Percentiles rank a stretch among this genome's conserved stretches.
Conservation (phyloP, 2,797 vertebrate genomes). For the Lophius americanus region DNA sequence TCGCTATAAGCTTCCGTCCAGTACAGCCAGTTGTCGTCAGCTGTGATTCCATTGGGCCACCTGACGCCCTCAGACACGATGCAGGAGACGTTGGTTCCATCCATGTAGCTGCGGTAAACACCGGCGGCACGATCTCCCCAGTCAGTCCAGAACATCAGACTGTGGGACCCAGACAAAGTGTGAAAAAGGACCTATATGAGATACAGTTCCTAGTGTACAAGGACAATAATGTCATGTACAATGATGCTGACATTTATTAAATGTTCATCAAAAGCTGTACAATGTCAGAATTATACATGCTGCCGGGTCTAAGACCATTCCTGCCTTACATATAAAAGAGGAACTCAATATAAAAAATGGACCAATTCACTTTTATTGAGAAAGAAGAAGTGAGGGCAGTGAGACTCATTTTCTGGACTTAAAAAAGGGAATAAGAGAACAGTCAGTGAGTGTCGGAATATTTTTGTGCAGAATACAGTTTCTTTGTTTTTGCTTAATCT, state of each 20-base stretch:
- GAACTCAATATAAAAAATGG: neutral
- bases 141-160: slow-evolving; percentile 99
- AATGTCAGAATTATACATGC: neutral
- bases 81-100: slow-evolving; percentile 84
- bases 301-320: neutral
- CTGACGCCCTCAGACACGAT: slow-evolving; percentile 91
- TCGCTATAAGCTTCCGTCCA: slow-evolving; percentile 98
- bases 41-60: slow-evolving; percentile 96
- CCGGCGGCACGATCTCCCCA: slow-evolving; percentile 93
- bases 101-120: slow-evolving; percentile 93
- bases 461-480: neutral
- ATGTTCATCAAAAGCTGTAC: neutral
- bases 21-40: slow-evolving; percentile 94
- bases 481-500: slow-evolving; percentile 3
- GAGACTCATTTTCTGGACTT: neutral
- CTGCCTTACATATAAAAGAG: neutral
- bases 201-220: too few species aligned
- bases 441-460: neutral
- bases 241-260: neutral
- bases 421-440: neutral
- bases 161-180: slow-evolving; percentile 47
- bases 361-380: neutral
- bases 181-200: too few species aligned
- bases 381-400: neutral
- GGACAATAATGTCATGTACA: neutral